These are phyloP conservation scores for Acropora yongei DNA, from an alignment of 64 coral and sea anemone genomes.

Conservation along the genomic window DNA sequence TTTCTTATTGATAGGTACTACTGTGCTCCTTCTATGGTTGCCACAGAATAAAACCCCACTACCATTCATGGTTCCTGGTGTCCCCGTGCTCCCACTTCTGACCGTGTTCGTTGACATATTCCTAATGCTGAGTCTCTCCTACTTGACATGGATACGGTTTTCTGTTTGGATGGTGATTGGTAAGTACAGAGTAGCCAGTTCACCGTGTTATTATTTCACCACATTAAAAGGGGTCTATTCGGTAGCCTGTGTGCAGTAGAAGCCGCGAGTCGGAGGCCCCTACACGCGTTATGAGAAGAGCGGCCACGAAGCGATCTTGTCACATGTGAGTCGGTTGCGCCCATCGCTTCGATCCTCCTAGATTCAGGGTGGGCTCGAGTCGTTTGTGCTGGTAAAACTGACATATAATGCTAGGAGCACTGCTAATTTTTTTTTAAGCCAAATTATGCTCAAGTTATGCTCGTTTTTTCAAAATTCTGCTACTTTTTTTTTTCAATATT, in stretches of 20 bases:
- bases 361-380: not conserved
- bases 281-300: no score
- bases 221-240: no score
- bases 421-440: conserved; percentile 11
- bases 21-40: not conserved
- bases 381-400: conserved; percentile 36
- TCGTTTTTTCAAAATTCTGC: no score
- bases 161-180: conserved; percentile 33
- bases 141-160: conserved; percentile 14
- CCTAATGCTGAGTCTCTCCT: conserved; percentile 10
- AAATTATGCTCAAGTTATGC: no score
- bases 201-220: no score
- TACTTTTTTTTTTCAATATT: no score
- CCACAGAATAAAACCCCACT: conserved; percentile 18
- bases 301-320: no score
- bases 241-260: no score
- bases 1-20: not conserved
- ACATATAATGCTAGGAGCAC: conserved; percentile 38
- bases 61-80: conserved; percentile 30
- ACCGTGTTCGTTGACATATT: conserved; percentile 17
- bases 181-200: conserved; percentile 1
- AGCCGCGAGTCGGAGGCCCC: no score
- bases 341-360: no score
- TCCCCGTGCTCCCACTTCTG: not conserved
- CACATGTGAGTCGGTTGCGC: no score